Base-by-base conservation (phyloP, 1,140 invertebrate genomes). In the Drosophila pruinosa region DNA sequence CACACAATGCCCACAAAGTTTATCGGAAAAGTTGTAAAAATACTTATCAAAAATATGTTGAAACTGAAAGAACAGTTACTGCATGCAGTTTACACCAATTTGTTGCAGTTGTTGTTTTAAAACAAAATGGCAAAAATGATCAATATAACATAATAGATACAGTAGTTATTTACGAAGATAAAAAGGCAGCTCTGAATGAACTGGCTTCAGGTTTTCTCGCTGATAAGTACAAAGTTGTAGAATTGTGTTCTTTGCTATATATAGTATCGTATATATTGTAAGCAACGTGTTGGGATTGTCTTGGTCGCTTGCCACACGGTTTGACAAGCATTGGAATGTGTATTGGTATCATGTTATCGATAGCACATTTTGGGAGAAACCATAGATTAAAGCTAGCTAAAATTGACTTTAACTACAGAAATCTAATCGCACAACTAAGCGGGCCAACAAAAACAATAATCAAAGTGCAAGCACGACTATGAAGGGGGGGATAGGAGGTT, bases 331-430 rank as follows among this genome's bases (percentile, higher is more conserved):
- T 80, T 75, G 81, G 81, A 76, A 85, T 80, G 76, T 54, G 41
- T 54, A 8, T 34, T 21, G 26, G 26, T 45, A 24, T 50, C 6
- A 26, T 28, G 36, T 26, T 19, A n/a, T n/a, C n/a, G 45, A 50
- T 31, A 48, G 17, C 34, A 26, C 10, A 21, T 34, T 21, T 8
- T 12, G 26, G 3, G 26, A 64, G 36, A 47, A 64, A 56, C 28
- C 36, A 61, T 17, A 53, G 63, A 85, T 79, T 85, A 68, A 86
- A 77, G 81, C 81, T 85, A 85, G 81, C 81, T 86, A 85, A 80
- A 80, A 77, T 59, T 56, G 47, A 64, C 56, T 75, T 75, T 78
- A 80, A 74, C 74, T 76, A 76, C 74, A 70, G 21, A 76, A 76
- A 74, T 74, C 74, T 76, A 43, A 57, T 31, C 36, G 47, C 50